Evolutionary conservation across 2,113 vertebrate genomes (phyloP).

Genomic region (Chaetorhynchus papuensis): DNA sequence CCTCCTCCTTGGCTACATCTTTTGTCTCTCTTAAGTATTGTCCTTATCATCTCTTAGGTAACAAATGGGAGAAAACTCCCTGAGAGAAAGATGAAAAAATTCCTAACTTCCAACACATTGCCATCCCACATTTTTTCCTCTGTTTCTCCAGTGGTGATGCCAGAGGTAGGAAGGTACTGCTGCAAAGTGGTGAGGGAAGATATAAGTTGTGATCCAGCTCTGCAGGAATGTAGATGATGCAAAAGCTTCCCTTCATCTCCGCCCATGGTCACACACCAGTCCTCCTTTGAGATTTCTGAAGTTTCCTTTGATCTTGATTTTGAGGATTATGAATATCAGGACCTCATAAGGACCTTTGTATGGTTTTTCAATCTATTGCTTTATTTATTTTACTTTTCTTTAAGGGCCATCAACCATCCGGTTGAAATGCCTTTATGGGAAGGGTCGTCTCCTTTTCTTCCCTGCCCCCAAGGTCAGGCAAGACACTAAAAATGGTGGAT

Average conservation of each 20-base stretch:
- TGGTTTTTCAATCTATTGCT: neutral
- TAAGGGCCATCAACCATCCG: neutral
- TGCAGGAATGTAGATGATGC: neutral
- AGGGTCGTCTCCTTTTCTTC: neutral
- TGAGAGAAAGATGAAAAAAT: neutral
- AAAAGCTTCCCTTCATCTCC: neutral
- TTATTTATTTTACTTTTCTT: neutral
- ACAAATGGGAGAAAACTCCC: neutral
- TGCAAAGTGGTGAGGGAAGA: no score
- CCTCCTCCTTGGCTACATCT: neutral
- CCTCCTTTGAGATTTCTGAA: neutral
- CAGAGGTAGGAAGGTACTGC: neutral
- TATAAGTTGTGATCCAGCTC: neutral
- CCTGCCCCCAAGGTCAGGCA: neutral
- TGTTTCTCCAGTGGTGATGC: neutral
- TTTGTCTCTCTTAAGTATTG: neutral
- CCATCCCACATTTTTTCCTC: neutral
- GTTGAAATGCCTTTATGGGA: neutral
- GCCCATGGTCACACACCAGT: no score
- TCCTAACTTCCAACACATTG: neutral
- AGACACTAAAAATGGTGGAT: slow-evolving; percentile 32
- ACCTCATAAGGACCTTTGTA: rapidly evolving
- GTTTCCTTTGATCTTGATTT: neutral
- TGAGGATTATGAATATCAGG: neutral
- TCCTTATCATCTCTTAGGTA: neutral